Percentiles rank a stretch among this genome's conserved stretches.
phyloP scores from a whole-genome alignment of 1,140 invertebrate species.

The Macrobrachium rosenbergii region DNA sequence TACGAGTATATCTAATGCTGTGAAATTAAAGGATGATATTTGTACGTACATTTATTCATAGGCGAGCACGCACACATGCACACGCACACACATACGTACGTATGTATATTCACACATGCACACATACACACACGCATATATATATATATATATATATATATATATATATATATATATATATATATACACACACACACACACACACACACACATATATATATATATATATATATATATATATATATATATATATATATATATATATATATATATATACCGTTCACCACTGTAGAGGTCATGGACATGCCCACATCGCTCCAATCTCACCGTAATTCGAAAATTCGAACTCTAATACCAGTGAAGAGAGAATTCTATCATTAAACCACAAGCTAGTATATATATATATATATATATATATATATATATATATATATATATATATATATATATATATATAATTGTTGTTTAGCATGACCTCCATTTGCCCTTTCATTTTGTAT shows the following conservation, averaged over 20 bases:
- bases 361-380: too few relatives aligned
- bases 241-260: background rate
- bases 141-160: background rate
- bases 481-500: too few relatives aligned
- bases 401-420: background rate
- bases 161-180: background rate
- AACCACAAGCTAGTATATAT: background rate
- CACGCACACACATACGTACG: conserved; percentile 13
- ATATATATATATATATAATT: conserved; percentile 7
- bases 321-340: too few relatives aligned
- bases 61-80: conserved; percentile 32
- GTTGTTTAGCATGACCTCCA: too few relatives aligned
- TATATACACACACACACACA: background rate
- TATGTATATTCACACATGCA: background rate
- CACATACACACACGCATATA: background rate
- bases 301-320: too few relatives aligned
- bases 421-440: background rate
- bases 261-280: conserved; percentile 7
- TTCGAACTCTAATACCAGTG: too few relatives aligned
- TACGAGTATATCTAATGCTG: too few relatives aligned
- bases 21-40: background rate
- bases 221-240: background rate
- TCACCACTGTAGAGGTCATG: too few relatives aligned
- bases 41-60: background rate
- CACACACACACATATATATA: background rate